A percentile compares a stretch with the other conserved stretches of the same genome.
These are phyloP conservation scores for Calephelis nemesis DNA, from an alignment of 1,140 invertebrate species.

Conservation along the genomic window DNA sequence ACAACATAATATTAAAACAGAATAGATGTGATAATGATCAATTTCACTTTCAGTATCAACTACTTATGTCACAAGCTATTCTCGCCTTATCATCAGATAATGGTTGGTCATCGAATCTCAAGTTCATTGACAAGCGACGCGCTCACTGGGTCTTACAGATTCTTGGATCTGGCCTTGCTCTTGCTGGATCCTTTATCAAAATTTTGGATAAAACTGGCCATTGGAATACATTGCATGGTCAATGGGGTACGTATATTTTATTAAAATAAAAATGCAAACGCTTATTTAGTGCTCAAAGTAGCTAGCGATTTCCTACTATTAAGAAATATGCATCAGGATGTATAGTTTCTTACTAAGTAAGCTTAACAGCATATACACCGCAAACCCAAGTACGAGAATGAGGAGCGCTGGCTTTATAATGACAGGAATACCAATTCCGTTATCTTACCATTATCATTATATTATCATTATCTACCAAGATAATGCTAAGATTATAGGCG, in stretches of 20 bases:
- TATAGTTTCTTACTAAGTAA: too few relatives aligned
- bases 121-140: conserved; percentile 46
- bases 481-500: too few relatives aligned
- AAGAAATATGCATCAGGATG: too few relatives aligned
- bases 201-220: conserved; percentile 47
- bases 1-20: not conserved
- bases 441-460: too few relatives aligned
- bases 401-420: too few relatives aligned
- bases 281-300: not conserved
- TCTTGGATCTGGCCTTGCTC: conserved; percentile 49
- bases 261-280: not conserved
- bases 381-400: too few relatives aligned
- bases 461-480: too few relatives aligned
- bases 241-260: conserved; percentile 49
- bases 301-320: too few relatives aligned
- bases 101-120: conserved; percentile 51
- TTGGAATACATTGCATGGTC: conserved; percentile 53
- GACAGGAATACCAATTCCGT: too few relatives aligned
- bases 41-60: conserved; percentile 55
- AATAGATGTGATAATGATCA: conserved; percentile 4
- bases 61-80: conserved; percentile 62
- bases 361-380: too few relatives aligned
- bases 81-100: conserved; percentile 48
- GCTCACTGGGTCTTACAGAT: conserved; percentile 55
- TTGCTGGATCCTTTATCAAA: conserved; percentile 55